These are phyloP conservation scores for Parelbella ahira DNA, from an alignment of 2,888 invertebrate genomes.

Conservation along the genomic window DNA sequence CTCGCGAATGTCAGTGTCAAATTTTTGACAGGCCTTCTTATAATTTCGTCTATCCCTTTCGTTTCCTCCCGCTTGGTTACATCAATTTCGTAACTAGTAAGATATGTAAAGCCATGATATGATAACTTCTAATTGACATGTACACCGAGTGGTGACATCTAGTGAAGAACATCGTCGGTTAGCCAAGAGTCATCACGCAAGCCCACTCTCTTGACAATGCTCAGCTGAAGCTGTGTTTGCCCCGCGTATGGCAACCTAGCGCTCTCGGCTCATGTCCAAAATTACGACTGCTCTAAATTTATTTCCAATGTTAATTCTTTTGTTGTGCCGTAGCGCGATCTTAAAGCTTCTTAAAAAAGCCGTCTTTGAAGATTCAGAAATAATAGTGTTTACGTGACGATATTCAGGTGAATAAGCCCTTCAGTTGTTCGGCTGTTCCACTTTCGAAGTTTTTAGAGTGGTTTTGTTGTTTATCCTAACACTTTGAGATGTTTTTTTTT, in stretches of 20 bases:
- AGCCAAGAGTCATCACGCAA: neutral
- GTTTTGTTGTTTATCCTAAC: neutral
- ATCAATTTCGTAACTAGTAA: too few relatives aligned
- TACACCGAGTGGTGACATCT: too few relatives aligned
- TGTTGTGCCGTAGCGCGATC: conserved; percentile 49
- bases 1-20: conserved; percentile 5
- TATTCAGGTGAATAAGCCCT: conserved; percentile 41
- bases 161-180: too few relatives aligned
- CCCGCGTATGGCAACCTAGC: conserved; percentile 41
- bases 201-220: neutral
- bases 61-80: too few relatives aligned
- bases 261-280: conserved; percentile 55
- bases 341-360: conserved; percentile 51
- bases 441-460: conserved; percentile 14
- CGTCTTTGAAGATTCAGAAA: conserved; percentile 66
- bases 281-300: conserved; percentile 55
- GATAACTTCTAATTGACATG: too few relatives aligned
- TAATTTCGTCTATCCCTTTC: too few relatives aligned
- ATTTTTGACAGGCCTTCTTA: neutral
- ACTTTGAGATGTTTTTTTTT: neutral
- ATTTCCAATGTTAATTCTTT: conserved; percentile 62
- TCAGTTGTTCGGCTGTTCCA: conserved; percentile 27
- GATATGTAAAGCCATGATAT: too few relatives aligned
- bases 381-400: conserved; percentile 57
- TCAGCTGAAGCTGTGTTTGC: conserved; percentile 16